Base-by-base conservation (phyloP, 1,140 invertebrate genomes). In the Orussus abietinus region DNA sequence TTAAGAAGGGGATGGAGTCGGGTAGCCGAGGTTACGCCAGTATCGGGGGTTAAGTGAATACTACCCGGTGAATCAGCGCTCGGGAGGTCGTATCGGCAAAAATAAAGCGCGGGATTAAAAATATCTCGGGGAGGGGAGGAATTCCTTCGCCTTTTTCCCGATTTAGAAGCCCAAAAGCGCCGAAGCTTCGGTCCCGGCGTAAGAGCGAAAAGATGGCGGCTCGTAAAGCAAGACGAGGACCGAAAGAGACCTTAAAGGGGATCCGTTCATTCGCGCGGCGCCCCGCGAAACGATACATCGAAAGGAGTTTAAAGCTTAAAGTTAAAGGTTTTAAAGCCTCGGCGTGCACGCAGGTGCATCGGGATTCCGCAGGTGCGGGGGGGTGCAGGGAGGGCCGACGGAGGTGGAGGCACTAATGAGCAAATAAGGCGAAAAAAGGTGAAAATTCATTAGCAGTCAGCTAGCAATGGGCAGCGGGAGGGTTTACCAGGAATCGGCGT, bases 391-490 rank as follows among this genome's bases (percentile, higher is more conserved):
- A 22, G 35, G 37, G 34, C 44, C 36, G 51, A 47, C 54, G 50
- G 55, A 51, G 49, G 53, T 56, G 13, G 55, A 58, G 53, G 46
- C 49, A 61, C 61, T 71, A 68, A 69, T 67, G 64, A 69, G 65
- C 51, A 62, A 65, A 57, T 51, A 55, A 58, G 55, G 53, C 53
- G 55, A 69, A 66, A 63, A 66, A 63, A 59, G 47, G 57, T 57
- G 56, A 63, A 69, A 70, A 68, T 69, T 70, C 65, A 72, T 72
- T 70, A 70, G 62, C 58, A 58, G 64, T 64, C 52, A 60, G 57
- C 53, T 52, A 51, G 59, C 51, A 53, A 49, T 46, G 45, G 10
- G 21, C 20, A 10, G 11, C 18, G 19, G 20, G n/a, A n/a, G 37
- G 38, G 43, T 43, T 62, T 69, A 70, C 67, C 47, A 46, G 42